Evolutionary conservation across 1,140 invertebrate species (phyloP), one percentile per base, ranked within the genome.

Genomic region (Bombus turneri): DNA sequence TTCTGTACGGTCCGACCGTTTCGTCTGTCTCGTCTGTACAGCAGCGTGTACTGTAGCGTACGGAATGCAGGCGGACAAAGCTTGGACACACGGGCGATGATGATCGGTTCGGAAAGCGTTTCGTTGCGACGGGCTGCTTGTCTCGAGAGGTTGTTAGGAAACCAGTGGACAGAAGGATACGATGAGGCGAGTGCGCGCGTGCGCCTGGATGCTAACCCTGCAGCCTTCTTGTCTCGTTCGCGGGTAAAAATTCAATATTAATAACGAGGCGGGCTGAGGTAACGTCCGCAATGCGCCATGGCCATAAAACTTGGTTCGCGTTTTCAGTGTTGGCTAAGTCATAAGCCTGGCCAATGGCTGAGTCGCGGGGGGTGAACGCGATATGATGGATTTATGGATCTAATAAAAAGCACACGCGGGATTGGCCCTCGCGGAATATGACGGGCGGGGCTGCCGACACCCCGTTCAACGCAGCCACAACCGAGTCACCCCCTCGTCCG

Each of bases 321-420:
- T 64, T 86, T 74, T 66, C 43, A 68, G 64, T 12, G 34, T 28
- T 31, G 41, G 88, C 62, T 69, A 83, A 81, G 80, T 90, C 86
- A 91, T 91, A 88, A 86, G 87, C 76, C 82, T 85, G 92, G 91
- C 94, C 94, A 94, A 94, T 94, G 91, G 91, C 87, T 89, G 82
- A 82, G 68, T 80, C 85, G 80, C 75, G 85, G 75, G 69, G 71
- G 85, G 80, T 76, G 74, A 81, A 28, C 62, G 43, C 79, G 95
- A 95, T 95, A 95, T 95, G 95, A 95, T 95, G 95, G 95, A 95
- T 95, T 95, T 95, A 95, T 95, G 95, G 95, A 95, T 95, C 94
- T 95, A 95, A 95, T 95, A 95, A 95, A 95, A 94, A 93, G 93
- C 90, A 89, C 90, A 88, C 87, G 92, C 91, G 90, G 93, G 93